phyloP scores from a whole-genome alignment of 2,113 vertebrate genomes.

The Megaceryle maxima region DNA sequence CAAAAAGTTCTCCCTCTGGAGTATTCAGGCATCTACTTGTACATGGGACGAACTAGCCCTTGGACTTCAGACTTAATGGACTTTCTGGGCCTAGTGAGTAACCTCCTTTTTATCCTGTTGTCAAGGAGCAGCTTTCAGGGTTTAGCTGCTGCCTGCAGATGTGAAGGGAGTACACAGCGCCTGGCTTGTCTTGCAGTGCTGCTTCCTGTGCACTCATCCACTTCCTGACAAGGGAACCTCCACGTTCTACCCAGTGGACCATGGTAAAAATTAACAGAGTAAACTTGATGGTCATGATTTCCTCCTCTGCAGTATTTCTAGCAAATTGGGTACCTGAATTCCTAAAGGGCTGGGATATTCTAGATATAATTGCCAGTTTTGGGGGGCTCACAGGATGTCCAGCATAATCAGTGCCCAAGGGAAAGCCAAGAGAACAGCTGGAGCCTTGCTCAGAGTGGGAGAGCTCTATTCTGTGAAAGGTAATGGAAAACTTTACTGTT shows the following conservation, averaged over 20 bases:
- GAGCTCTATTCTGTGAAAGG: slow-evolving; percentile 49
- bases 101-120: background rate
- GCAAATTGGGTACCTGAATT: background rate
- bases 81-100: background rate
- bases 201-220: background rate
- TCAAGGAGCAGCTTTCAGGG: background rate
- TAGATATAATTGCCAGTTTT: background rate
- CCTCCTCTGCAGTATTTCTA: background rate
- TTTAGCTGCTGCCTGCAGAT: background rate
- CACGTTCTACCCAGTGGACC: background rate
- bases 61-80: background rate
- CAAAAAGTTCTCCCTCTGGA: background rate
- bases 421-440: slow-evolving; percentile 35
- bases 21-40: background rate
- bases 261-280: background rate
- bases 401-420: background rate
- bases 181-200: background rate
- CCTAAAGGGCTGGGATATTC: background rate
- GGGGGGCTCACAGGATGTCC: background rate
- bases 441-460: background rate
- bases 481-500: slow-evolving; percentile 68
- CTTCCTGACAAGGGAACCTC: background rate
- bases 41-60: background rate
- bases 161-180: background rate
- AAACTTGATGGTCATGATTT: background rate